A percentile compares a stretch with the other conserved stretches of the same genome.
These are phyloP conservation scores for Ephydatia muelleri DNA, from an alignment of 37 sponge, comb jelly and placozoan genomes.

Conservation along the genomic window DNA sequence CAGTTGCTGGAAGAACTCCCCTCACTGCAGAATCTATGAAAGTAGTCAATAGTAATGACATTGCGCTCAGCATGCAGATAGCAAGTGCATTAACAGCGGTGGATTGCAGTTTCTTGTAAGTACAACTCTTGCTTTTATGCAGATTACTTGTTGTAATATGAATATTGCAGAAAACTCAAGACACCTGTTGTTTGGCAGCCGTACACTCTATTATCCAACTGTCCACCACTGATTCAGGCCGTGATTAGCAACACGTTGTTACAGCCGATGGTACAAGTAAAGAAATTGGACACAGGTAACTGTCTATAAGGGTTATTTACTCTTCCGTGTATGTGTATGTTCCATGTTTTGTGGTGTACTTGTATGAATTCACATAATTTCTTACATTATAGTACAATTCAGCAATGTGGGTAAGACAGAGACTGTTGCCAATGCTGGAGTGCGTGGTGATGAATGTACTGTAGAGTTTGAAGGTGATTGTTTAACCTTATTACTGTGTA, in stretches of 20 bases:
- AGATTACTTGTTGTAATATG: not conserved
- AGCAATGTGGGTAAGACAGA: not conserved
- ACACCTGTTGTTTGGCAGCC: constrained; percentile 21
- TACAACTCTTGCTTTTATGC: constrained; percentile 1
- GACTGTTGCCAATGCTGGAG: not conserved
- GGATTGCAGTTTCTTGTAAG: constrained; percentile 75
- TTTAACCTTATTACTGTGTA: no score
- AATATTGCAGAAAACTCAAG: constrained; percentile 41
- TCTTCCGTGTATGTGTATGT: no score
- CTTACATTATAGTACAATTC: not conserved
- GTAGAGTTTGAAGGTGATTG: not conserved
- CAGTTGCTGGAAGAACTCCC: constrained; percentile 19
- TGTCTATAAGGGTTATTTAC: not conserved
- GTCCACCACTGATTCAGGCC: constrained; percentile 52
- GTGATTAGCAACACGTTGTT: constrained; percentile 14
- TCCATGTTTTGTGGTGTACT: no score
- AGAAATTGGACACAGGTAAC: constrained; percentile 50
- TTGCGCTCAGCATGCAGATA: constrained; percentile 30
- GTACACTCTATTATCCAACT: constrained; percentile 9
- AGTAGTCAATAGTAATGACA: constrained; percentile 32
- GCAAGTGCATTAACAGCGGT: constrained; percentile 39
- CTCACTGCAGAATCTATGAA: constrained; percentile 40
- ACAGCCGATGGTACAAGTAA: constrained; percentile 35
- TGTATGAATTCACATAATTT: no score
- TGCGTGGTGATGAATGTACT: not conserved